Base-by-base conservation (phyloP, 1,140 invertebrate species). In the Drosophila nigrodunni region DNA sequence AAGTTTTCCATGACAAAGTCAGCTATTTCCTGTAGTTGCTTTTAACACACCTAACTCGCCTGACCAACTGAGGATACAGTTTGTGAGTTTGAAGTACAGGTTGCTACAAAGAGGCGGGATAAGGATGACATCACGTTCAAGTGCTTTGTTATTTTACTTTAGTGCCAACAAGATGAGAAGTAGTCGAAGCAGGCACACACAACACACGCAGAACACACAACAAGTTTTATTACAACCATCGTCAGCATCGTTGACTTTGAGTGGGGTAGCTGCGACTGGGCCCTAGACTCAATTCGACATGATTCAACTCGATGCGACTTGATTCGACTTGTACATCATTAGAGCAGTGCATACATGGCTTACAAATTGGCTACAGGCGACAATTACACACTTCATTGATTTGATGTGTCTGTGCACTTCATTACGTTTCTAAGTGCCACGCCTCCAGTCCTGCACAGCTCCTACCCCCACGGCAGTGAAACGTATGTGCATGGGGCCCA, bases 361-460 rank as follows among this genome's bases (percentile, higher is more conserved):
- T 35, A 58, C 46, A 69, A 70, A 62, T 70, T 60, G 50, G 47
- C 50, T 21, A 34, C 50, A 37, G 54, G 58, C 43, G 25, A 74
- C 57, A 67, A 78, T 78, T 76, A 78, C 73, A 65, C 77, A 76
- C 73, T 72, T 75, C 73, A 76, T 78, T 78, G 67, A 50, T 44
- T 78, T 66, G 57, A 78, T 78, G 62, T 75, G 70, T 34, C 57
- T 34, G 43, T 62, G 66, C 66, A 59, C 66, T 75, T 64, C 60
- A 75, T 75, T 71, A 59, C 52, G 46, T 74, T 44, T 11, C 25
- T 13, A 52, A 25, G 1, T 41, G 8, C 7, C 37, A 39, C 30
- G 49, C 49, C 49, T 21, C 30, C 25, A 30, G 50, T 25, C 50
- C 47, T 50, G 55, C 18, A 30, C 3, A 30, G 2, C 25, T 6